Conservation (phyloP, 2,888 invertebrate species). For the Fissipunctia ypsillon region DNA sequence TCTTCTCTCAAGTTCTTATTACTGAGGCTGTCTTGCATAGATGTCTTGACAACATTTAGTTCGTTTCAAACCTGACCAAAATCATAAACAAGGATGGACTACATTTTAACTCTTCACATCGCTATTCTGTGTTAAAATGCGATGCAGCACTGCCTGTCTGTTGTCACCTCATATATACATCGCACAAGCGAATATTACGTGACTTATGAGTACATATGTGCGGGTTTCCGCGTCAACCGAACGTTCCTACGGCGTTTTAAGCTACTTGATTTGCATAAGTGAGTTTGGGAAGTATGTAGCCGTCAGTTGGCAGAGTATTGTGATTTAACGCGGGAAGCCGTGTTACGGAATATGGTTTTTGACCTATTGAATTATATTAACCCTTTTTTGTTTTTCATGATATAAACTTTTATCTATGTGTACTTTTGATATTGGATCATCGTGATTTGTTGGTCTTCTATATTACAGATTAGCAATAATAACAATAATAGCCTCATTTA, state of each 20-base stretch:
- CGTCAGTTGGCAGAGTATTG: conserved; percentile 40
- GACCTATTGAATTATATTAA: conserved; percentile 15
- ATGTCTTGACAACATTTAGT: not conserved
- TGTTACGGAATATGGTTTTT: conserved; percentile 28
- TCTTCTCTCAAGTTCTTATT: not conserved
- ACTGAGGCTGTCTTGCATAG: not conserved
- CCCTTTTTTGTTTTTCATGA: not conserved
- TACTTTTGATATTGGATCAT: not conserved
- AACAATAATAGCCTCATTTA: no score
- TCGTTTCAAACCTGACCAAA: not conserved
- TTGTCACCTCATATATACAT: conserved; percentile 37
- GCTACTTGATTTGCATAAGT: conserved; percentile 54
- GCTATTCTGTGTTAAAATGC: conserved; percentile 21
- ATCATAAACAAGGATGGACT: conserved; percentile 6
- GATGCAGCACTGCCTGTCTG: conserved; percentile 16
- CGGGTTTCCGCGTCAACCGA: conserved; percentile 33
- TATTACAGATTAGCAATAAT: no score
- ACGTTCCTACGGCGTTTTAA: conserved; percentile 47
- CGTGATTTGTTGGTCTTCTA: no score
- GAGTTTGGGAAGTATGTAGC: conserved; percentile 50
- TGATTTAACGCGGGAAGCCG: conserved; percentile 39
- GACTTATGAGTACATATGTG: conserved; percentile 40
- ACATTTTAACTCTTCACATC: not conserved
- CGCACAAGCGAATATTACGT: conserved; percentile 42
- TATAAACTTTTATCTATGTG: not conserved